Conservation (phyloP, 30 jellyfish, hydroid and myxozoan genomes). For the Hydractinia symbiolongicarpus region DNA sequence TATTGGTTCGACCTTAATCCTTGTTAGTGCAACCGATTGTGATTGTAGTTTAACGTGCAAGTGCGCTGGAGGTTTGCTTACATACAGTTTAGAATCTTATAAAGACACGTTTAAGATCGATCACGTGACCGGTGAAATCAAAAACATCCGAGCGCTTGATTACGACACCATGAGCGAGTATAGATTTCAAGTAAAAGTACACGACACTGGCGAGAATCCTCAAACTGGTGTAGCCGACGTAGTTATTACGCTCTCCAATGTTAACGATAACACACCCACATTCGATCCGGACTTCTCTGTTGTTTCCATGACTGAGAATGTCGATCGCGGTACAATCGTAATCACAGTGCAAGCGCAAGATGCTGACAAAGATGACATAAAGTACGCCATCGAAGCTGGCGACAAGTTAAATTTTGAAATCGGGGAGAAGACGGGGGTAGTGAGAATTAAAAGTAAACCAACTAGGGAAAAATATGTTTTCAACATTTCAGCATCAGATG, state of each 20-base stretch:
- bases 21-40: constrained; percentile 74
- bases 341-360: constrained; percentile 79
- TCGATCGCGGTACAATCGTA: constrained; percentile 44
- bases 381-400: constrained; percentile 37
- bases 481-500: constrained; percentile 57
- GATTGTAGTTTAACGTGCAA: constrained; percentile 73
- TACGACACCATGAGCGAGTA: constrained; percentile 56
- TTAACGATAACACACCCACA: constrained; percentile 76
- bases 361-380: constrained; percentile 51
- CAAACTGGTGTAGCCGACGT: constrained; percentile 76
- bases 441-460: constrained; percentile 38
- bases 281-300: constrained; percentile 47
- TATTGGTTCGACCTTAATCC: constrained; percentile 42
- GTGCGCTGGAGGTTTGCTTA: constrained; percentile 84
- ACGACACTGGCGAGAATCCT: constrained; percentile 60
- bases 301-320: constrained; percentile 44
- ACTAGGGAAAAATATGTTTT: constrained; percentile 33
- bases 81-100: constrained; percentile 53
- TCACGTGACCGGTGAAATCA: constrained; percentile 79
- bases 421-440: constrained; percentile 62
- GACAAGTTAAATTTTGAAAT: constrained; percentile 56
- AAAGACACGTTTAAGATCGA: constrained; percentile 68
- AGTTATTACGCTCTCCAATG: constrained; percentile 49
- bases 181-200: constrained; percentile 70
- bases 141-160: constrained; percentile 72